Base-by-base conservation (phyloP, 2,113 vertebrate genomes). In the mouse (Mus musculus) region DNA sequence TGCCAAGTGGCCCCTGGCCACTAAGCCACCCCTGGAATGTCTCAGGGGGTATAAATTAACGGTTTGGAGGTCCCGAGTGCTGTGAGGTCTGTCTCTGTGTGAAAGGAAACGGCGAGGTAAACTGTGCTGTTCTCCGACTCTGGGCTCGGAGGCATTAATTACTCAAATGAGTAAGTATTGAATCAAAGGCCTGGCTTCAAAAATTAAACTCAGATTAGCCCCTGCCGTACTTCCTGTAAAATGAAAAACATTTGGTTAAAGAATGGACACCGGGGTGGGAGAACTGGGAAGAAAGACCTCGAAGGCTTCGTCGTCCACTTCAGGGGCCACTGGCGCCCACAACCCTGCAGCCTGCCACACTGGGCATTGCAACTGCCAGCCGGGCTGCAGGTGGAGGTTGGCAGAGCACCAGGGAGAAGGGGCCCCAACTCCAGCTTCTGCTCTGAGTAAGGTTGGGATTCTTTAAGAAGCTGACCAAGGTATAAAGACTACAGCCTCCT, bases 201-300 rank as follows among this genome's bases (percentile, higher is more conserved):
- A 96, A 96, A 98, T 94, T 94, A 96, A 96, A 93, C 94, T 95
- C 97, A 95, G 97, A 96, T 97, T 84, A 97, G 97, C 94, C 95
- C 94, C 96, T 97, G 90, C 92, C 93, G 63, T 54, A 61, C 93
- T 97, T 97, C 96, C 96, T 96, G 85, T 75, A 63, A 65, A 95
- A 96, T 97, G 94, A 95, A 96, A 97, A 92, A 7, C 98, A 96
- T 94, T 97, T 96, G 96, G 56, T 67, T 22, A 13, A 17, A 82
- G 92, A 88, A 80, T 20, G 90, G 97, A 76, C 88, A 16, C 28
- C 33, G 1, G 4, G 91, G 82, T 19, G 39, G 91, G 67, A 56
- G 36, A 0, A 36, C 19, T 0, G 3, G 28, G 93, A 36, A 69
- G 89, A 75, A 33, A 52, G 92, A 3, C 33, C 69, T 11, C 0